A percentile compares a stretch with the other conserved stretches of the same genome.
These are phyloP conservation scores for Chymomyza amoena DNA, from an alignment of 2,888 invertebrate genomes.

Conservation along the genomic window DNA sequence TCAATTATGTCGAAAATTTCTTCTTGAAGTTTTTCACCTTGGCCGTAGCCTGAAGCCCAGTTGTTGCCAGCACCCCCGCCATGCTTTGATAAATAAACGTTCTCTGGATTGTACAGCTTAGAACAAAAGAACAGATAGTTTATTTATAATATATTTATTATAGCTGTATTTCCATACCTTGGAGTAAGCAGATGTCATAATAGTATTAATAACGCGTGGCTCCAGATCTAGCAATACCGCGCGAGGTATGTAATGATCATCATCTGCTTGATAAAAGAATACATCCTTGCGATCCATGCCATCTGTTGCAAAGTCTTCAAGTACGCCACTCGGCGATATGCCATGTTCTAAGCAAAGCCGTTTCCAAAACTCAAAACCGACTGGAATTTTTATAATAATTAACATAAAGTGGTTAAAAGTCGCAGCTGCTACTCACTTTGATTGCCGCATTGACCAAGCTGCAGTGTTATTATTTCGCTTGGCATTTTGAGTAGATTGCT, in stretches of 20 bases:
- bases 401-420: neutral
- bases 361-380: conserved; percentile 99
- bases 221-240: conserved; percentile 97
- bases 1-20: conserved; percentile 99
- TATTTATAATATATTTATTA: neutral
- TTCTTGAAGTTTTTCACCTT: conserved; percentile 95
- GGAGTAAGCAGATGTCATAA: conserved; percentile 96
- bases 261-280: conserved; percentile 99
- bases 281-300: conserved; percentile 98
- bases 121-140: neutral
- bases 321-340: conserved; percentile 97
- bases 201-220: conserved; percentile 97
- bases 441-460: conserved; percentile 99
- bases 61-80: conserved; percentile 99
- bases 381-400: conserved; percentile 76
- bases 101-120: conserved; percentile 97
- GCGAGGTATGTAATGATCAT: conserved; percentile 98
- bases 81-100: conserved; percentile 97
- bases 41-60: conserved; percentile 98
- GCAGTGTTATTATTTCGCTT: conserved; percentile 99
- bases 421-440: conserved; percentile 86
- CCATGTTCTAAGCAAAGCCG: conserved; percentile 98
- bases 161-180: conserved; percentile 81
- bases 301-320: conserved; percentile 93
- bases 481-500: conserved; percentile 84